Evolutionary conservation across 2,888 invertebrate species (phyloP), one percentile per base, ranked within the genome.

Genomic region (Morpho deidamia): DNA sequence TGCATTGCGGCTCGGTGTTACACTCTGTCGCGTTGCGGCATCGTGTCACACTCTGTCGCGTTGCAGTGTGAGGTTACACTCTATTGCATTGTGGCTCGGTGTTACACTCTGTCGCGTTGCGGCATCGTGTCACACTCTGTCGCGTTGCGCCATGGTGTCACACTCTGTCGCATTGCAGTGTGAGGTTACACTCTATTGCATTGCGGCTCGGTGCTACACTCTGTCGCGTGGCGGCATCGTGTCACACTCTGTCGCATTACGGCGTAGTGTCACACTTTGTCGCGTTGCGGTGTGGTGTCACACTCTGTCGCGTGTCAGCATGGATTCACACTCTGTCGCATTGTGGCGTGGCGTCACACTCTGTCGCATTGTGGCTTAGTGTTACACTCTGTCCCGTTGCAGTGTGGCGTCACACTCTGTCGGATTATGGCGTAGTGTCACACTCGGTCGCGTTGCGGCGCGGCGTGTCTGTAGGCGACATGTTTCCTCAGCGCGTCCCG

Each of bases 281-380:
- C 96, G 84, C 71, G 97, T 97, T 0, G 96, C 96, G 40, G 96
- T 96, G 74, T 97, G 97, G 77, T 97, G 97, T 60, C 97, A 89
- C 50, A 97, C 83, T 32, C 96, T 96, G 77, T 97, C 97, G 56
- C 96, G 91, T 51, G 96, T 96, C 59, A 96, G 91, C 40, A 96
- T 23, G 23, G 23, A 5, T 0, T 1, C 23, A 23, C 23, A 23
- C 23, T 23, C 23, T 1, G 23, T 2, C 2, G 23, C 23, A 2
- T 23, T 23, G 23, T 5, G 23, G 2, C 1, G 23, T 23, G 2
- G 23, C 5, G 23, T 5, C 2, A 23, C 23, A 23, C 23, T 23
- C 4, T 14, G 14, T 14, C 2, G 4, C 4, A 14, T 14, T 14
- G 14, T 4, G 14, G 4, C 4, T 2, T 14, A 2, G 14, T 4